These are phyloP conservation scores for Calliphora vicina DNA, from an alignment of 1,140 invertebrate species.

Conservation along the genomic window DNA sequence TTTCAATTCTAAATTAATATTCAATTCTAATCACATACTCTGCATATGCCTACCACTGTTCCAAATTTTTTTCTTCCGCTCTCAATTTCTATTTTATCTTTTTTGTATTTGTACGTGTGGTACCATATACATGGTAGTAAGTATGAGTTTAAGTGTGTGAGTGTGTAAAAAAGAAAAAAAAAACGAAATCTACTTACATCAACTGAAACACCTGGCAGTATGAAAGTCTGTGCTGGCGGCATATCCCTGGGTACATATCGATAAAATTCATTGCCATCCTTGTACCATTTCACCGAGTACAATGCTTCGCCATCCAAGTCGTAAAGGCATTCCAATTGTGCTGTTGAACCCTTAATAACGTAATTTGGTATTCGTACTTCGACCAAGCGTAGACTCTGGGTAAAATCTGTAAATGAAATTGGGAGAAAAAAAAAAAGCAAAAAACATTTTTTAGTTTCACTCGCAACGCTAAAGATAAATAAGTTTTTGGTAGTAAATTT, in stretches of 20 bases:
- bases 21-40: too few species aligned
- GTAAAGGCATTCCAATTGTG: conserved; percentile 71
- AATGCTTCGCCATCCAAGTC: conserved; percentile 73
- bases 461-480: conserved; percentile 34
- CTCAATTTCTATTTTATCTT: too few species aligned
- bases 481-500: conserved; percentile 8
- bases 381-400: conserved; percentile 68
- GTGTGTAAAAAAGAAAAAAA: too few species aligned
- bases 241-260: conserved; percentile 76
- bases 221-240: conserved; percentile 70
- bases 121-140: too few species aligned
- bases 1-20: too few species aligned
- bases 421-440: conserved; percentile 25
- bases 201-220: conserved; percentile 70
- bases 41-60: too few species aligned
- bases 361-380: conserved; percentile 73
- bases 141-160: too few species aligned
- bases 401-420: conserved; percentile 54
- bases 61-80: too few species aligned
- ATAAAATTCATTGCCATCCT: conserved; percentile 80
- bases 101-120: too few species aligned
- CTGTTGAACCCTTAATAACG: conserved; percentile 71
- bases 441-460: not conserved
- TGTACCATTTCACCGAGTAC: conserved; percentile 85
- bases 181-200: conserved; percentile 67